These are phyloP conservation scores for Pitta sordida DNA, from an alignment of 2,113 vertebrate species.

Conservation along the genomic window DNA sequence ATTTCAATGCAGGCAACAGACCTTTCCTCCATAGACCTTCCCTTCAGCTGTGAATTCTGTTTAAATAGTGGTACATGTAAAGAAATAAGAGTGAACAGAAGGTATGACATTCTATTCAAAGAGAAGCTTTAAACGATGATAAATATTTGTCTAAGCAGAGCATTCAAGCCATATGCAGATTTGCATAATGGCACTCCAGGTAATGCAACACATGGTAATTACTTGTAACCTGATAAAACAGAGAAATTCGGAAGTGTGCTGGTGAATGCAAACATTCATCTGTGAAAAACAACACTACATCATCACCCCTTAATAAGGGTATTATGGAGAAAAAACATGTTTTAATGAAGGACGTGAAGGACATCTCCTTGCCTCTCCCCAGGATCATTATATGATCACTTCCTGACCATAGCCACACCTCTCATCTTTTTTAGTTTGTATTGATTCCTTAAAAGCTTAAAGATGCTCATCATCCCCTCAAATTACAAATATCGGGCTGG, in stretches of 20 bases:
- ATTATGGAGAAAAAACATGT: not conserved
- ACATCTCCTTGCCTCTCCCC: not conserved
- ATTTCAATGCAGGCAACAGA: not conserved
- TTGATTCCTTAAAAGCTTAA: not conserved
- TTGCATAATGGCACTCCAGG: conserved; percentile 70
- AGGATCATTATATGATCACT: not conserved
- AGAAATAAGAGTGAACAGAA: conserved; percentile 30
- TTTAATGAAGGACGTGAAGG: not conserved
- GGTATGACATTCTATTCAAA: conserved; percentile 47
- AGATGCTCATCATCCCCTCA: not conserved
- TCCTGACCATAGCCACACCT: not conserved
- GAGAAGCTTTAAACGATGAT: conserved; percentile 63
- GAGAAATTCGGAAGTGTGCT: conserved; percentile 4
- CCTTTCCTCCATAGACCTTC: conserved; percentile 3
- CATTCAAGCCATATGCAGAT: conserved; percentile 66
- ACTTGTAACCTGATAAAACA: conserved; percentile 44
- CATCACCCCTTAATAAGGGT: not conserved
- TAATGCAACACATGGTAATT: conserved; percentile 56
- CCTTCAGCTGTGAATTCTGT: not conserved
- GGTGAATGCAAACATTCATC: not conserved
- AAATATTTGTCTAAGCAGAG: conserved; percentile 74
- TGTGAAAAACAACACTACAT: not conserved
- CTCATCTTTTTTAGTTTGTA: not conserved
- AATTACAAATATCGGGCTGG: not conserved
- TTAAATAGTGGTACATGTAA: not conserved